phyloP scores from a whole-genome alignment of 1,140 invertebrate species.

The Macrosteles quadrilineatus region DNA sequence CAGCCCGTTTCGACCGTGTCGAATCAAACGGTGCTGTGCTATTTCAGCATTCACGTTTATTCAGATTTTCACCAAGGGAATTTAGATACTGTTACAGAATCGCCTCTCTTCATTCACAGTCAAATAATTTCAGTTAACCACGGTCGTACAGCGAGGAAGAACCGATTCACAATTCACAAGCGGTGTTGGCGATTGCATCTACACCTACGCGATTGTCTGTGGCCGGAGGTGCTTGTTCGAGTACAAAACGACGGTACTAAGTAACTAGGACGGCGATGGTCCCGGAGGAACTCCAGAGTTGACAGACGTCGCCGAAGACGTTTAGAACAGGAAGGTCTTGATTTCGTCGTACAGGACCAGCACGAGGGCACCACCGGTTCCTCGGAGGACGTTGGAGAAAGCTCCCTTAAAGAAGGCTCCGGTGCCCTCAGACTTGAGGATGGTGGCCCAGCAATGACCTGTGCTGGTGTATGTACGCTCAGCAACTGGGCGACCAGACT shows the following conservation, averaged over 20 bases:
- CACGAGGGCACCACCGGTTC: slow-evolving; percentile 77
- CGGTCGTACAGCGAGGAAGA: background rate
- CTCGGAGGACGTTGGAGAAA: slow-evolving; percentile 77
- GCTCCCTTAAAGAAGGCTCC: slow-evolving; percentile 81
- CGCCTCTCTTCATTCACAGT: background rate
- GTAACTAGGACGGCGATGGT: background rate
- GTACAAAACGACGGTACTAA: background rate
- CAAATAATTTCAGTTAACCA: background rate
- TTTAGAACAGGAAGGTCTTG: slow-evolving; percentile 59
- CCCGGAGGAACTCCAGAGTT: background rate
- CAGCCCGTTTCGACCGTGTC: background rate
- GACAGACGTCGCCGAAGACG: background rate
- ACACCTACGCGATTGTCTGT: background rate
- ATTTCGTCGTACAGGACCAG: slow-evolving; percentile 79
- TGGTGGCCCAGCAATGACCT: slow-evolving; percentile 71
- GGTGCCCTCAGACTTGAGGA: slow-evolving; percentile 64
- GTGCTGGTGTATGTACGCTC: slow-evolving; percentile 76
- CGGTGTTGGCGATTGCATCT: background rate
- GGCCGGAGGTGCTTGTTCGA: background rate
- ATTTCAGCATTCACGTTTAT: slow-evolving; percentile 2
- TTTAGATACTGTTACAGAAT: background rate
- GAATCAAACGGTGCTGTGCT: background rate
- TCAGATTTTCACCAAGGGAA: background rate
- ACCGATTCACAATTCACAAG: background rate
- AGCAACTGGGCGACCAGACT: slow-evolving; percentile 66